A percentile compares a stretch with the other conserved stretches of the same genome.
Evolutionary conservation across 2,888 invertebrate species (phyloP).

Genomic region (Blomia tropicalis): DNA sequence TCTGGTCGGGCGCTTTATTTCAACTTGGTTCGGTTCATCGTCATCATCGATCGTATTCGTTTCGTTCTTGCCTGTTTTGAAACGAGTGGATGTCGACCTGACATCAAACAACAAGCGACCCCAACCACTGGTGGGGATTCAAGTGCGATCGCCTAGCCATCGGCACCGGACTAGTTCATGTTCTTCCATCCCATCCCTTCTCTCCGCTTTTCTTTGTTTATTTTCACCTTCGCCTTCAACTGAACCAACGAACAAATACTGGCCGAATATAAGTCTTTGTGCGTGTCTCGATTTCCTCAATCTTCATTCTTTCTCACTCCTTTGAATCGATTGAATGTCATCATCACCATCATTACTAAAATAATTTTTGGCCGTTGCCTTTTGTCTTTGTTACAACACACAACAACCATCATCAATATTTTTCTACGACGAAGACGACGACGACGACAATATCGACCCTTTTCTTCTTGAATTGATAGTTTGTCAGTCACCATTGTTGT

Average conservation of each 20-base stretch:
- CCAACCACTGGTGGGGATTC: too few species aligned
- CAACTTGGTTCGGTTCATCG: too few species aligned
- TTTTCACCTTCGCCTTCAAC: not conserved
- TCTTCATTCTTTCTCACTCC: not conserved
- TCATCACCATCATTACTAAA: not conserved
- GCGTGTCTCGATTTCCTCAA: not conserved
- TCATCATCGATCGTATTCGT: too few species aligned
- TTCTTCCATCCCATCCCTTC: too few species aligned
- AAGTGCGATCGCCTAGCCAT: not conserved
- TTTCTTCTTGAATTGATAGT: too few species aligned
- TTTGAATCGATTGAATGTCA: not conserved
- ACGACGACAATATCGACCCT: too few species aligned
- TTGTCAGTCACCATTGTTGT: too few species aligned
- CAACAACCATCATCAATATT: not conserved
- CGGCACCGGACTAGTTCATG: too few species aligned
- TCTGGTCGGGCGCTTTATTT: not conserved
- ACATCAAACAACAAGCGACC: not conserved
- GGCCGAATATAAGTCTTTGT: not conserved
- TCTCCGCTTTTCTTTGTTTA: not conserved
- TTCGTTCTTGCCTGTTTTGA: too few species aligned
- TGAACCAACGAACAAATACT: too few species aligned
- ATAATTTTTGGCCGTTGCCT: not conserved
- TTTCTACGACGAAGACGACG: too few species aligned
- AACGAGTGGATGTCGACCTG: too few species aligned
- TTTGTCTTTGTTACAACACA: not conserved